These are phyloP conservation scores for Poecilia wingei DNA, from an alignment of 2,797 vertebrate genomes.

Conservation along the genomic window DNA sequence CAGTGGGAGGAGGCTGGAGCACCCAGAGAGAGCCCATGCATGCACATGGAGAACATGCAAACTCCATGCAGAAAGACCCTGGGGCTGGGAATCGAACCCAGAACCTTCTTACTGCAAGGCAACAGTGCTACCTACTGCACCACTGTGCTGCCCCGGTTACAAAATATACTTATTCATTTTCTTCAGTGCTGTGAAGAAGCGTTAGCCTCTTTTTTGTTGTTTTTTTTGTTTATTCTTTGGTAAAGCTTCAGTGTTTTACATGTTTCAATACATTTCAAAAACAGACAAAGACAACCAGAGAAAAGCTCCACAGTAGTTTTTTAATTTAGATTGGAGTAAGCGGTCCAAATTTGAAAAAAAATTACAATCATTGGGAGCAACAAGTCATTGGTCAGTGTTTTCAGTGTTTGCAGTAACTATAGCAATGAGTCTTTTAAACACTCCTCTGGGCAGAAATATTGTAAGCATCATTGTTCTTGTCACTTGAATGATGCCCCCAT, in stretches of 20 bases:
- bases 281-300: not conserved
- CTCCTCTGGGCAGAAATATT: not conserved
- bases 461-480: not conserved
- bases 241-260: not conserved
- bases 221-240: not conserved
- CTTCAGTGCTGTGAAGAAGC: not conserved
- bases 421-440: not conserved
- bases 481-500: not conserved
- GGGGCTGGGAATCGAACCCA: rapidly evolving
- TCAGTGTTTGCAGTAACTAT: not conserved
- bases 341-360: not conserved
- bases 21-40: no score
- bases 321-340: not conserved
- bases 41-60: no score
- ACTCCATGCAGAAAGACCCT: no score
- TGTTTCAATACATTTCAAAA: not conserved
- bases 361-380: not conserved
- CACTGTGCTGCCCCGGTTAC: not conserved
- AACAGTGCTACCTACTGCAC: no score
- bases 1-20: no score
- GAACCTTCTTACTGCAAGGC: no score
- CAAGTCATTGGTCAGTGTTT: not conserved
- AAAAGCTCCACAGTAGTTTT: not conserved
- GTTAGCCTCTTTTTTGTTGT: no score
- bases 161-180: not conserved